Base-by-base conservation (phyloP, 2,888 invertebrate genomes). In the Callosobruchus maculatus region DNA sequence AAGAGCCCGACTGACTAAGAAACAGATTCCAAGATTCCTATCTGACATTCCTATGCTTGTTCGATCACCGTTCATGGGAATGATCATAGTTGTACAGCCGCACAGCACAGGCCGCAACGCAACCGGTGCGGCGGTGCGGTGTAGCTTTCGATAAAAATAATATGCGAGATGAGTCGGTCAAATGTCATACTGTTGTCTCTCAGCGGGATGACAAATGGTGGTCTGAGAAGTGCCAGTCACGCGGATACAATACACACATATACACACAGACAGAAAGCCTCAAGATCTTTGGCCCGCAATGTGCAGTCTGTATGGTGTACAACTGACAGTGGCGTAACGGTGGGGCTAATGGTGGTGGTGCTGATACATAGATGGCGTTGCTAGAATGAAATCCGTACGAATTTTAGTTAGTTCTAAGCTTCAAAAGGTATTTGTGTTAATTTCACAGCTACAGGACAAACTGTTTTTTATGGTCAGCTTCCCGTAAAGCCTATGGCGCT, bases 181-280 rank as follows among this genome's bases (percentile, higher is more conserved):
- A 83, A 86, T 85, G 86, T 86, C 86, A 86, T 49, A 49, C 84
- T 85, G 84, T 76, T 82, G 83, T 85, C 84, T 83, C 82, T 81
- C 78, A 26, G 73, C 79, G 80, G 82, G 83, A 86, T 86, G 86
- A 86, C 86, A 86, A 86, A 86, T 86, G 86, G 84, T 85, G 85
- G 83, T 80, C 81, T 81, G 78, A 84, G 82, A 85, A 84, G 80
- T 83, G 85, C 85, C 78, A 85, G 85, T 85, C 86, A 85, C 81
- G 80, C 81, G 77, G 82, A 82, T 81, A 85, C 84, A 78, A 79
- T 79, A 76, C 78, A 77, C 77, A 49, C 18, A 49, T 49, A 49
- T 49, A 49, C 72, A 78, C 49, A 49, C 49, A 49, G 9, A 49
- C 49, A 49, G 49, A 49, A 49, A 49, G 49, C 74, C 68, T 74